Percentiles rank a stretch among this genome's conserved stretches.
Evolutionary conservation across 2,888 invertebrate species (phyloP).

Genomic region (Xanthia icteritia): DNA sequence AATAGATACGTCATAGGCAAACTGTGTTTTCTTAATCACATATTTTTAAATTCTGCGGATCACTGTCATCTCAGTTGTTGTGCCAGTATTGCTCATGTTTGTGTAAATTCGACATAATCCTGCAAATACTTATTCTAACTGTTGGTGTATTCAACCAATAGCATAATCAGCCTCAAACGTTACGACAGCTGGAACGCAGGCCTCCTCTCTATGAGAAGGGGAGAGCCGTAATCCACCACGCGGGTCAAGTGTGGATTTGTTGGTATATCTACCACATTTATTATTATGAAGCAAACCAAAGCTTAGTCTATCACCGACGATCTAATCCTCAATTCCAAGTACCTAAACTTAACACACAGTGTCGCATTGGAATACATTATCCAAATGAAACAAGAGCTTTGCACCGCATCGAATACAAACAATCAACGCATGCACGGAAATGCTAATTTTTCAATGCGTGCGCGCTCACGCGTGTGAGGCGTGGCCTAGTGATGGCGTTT

Average conservation of each 20-base stretch:
- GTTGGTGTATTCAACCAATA: background rate
- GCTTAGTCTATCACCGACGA: background rate
- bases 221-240: background rate
- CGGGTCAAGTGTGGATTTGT: background rate
- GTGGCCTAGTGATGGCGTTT: constrained; percentile 56
- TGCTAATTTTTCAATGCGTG: constrained; percentile 74
- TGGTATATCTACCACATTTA: background rate
- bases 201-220: no score
- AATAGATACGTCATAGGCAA: background rate
- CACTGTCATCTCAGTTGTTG: background rate
- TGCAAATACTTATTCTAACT: background rate
- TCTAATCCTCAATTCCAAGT: constrained; percentile 1
- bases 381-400: constrained; percentile 40
- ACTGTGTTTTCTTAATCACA: background rate
- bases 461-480: constrained; percentile 66
- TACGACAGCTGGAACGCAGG: background rate
- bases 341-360: constrained; percentile 16
- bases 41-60: background rate
- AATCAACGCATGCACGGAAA: constrained; percentile 75
- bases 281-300: background rate
- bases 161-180: background rate
- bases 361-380: constrained; percentile 34
- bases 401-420: constrained; percentile 67
- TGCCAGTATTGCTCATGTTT: background rate
- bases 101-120: background rate